These are phyloP conservation scores for Machimus rusticus DNA, from an alignment of 2,888 invertebrate genomes.

Conservation along the genomic window DNA sequence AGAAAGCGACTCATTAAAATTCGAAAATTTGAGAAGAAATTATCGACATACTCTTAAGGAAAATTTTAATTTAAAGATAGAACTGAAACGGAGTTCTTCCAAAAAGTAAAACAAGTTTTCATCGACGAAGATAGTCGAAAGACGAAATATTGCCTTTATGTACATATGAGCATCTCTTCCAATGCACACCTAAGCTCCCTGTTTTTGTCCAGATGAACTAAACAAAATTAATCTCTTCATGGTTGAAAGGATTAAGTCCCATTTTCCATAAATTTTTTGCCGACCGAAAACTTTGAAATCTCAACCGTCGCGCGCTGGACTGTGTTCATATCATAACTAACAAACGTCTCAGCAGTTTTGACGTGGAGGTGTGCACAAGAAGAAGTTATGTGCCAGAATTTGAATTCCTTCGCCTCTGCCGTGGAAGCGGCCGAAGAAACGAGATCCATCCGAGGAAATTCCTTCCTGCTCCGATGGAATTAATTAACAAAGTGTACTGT, in stretches of 20 bases:
- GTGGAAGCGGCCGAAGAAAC: neutral
- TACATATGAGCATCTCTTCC: neutral
- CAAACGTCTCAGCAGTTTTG: neutral
- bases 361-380: slow-evolving; percentile 12
- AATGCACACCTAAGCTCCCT: neutral
- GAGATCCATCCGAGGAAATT: neutral
- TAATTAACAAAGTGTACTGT: slow-evolving; percentile 31
- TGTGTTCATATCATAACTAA: neutral
- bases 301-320: neutral
- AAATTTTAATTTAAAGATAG: neutral
- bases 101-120: neutral
- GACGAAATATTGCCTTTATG: neutral
- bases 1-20: neutral
- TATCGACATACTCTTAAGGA: neutral
- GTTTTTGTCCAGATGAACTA: neutral
- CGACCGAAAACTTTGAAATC: neutral
- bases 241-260: slow-evolving; percentile 2
- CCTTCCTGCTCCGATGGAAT: neutral
- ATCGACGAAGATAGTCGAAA: neutral
- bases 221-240: slow-evolving; percentile 3
- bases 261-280: slow-evolving; percentile 7
- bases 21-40: neutral
- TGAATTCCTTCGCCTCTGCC: neutral
- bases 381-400: slow-evolving; percentile 11
- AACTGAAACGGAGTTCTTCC: neutral